These are phyloP conservation scores for Neomonachus schauinslandi DNA, from an alignment of 2,113 vertebrate genomes.

Conservation along the genomic window DNA sequence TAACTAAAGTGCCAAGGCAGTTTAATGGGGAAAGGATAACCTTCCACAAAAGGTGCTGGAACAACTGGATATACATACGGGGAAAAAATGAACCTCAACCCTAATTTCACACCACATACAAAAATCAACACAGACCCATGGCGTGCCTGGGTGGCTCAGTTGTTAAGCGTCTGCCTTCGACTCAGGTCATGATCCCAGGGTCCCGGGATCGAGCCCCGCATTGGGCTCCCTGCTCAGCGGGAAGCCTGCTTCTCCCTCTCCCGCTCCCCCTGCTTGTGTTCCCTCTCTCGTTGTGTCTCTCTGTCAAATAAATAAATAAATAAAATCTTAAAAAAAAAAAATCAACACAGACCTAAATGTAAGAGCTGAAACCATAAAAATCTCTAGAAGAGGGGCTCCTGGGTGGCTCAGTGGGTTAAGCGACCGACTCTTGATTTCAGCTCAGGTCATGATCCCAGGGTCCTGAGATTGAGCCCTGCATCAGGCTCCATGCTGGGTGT, in stretches of 20 bases:
- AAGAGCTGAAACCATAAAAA: conserved; percentile 26
- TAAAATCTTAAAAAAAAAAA: neutral
- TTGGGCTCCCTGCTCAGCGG: no score
- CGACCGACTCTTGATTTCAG: neutral
- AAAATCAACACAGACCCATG: neutral
- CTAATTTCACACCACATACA: neutral
- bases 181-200: no score
- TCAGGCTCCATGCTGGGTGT: neutral
- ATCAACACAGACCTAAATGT: neutral
- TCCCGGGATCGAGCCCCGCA: no score
- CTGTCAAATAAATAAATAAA: no score
- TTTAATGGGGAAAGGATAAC: neutral
- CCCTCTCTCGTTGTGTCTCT: no score
- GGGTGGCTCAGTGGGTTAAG: neutral
- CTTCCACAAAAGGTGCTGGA: neutral
- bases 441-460: neutral
- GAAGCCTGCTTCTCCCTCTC: no score
- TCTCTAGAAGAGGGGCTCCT: neutral
- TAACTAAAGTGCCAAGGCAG: neutral
- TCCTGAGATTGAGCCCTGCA: neutral
- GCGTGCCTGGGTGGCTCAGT: no score
- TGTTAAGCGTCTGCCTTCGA: no score
- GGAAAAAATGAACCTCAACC: neutral
- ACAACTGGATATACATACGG: neutral
- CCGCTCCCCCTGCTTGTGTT: no score